phyloP scores from a whole-genome alignment of 2,888 invertebrate genomes.

The Dinocampus coccinellae region DNA sequence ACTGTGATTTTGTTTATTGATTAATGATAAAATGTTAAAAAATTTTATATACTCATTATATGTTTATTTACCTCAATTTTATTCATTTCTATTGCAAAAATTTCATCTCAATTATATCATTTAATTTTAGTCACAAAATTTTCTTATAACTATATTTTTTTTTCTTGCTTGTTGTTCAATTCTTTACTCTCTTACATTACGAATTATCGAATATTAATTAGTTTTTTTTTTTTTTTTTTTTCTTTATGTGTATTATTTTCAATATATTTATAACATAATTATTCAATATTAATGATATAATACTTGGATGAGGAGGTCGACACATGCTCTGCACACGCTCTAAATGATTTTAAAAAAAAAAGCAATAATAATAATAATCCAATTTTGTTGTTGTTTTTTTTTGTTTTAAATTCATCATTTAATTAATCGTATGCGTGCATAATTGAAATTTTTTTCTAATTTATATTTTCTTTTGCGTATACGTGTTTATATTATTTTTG shows the following conservation, averaged over 20 bases:
- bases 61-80: constrained; percentile 40
- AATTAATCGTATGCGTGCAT: background rate
- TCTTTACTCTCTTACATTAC: constrained; percentile 65
- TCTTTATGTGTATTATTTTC: constrained; percentile 45
- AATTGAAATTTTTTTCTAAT: background rate
- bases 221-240: constrained; percentile 9
- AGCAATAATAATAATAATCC: constrained; percentile 47
- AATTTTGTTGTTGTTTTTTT: constrained; percentile 14
- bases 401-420: constrained; percentile 32
- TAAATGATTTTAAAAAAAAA: constrained; percentile 36
- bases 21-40: background rate
- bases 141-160: constrained; percentile 10
- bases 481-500: background rate
- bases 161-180: constrained; percentile 50
- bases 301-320: constrained; percentile 63
- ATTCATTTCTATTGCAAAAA: constrained; percentile 59
- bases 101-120: constrained; percentile 50
- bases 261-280: constrained; percentile 64
- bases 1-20: background rate
- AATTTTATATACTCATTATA: constrained; percentile 22
- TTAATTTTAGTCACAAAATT: constrained; percentile 2
- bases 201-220: constrained; percentile 63
- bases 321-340: constrained; percentile 49
- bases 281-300: constrained; percentile 64
- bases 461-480: constrained; percentile 22